Percentiles rank a stretch among this genome's conserved stretches.
phyloP scores from a whole-genome alignment of 2,113 vertebrate genomes.

The cattle (Bos taurus) region ARS-UCD2.0 NC_037340.1:3966501-3967000 shows the following conservation, averaged over 20 bases:
- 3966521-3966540: constrained; percentile 24
- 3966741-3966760: constrained; percentile 84
- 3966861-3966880: constrained; percentile 84
- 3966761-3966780: constrained; percentile 78
- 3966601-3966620: constrained; percentile 30
- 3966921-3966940: constrained; percentile 60
- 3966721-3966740: constrained; percentile 82
- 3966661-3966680: constrained; percentile 62
- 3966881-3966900: constrained; percentile 84
- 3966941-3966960: background rate
- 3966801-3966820: constrained; percentile 85
- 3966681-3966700: constrained; percentile 48
- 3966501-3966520: background rate
- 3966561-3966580: background rate
- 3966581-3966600: background rate
- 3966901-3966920: constrained; percentile 80
- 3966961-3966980: constrained; percentile 4
- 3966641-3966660: constrained; percentile 67
- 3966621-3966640: constrained; percentile 49
- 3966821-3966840: constrained; percentile 83
- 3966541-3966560: background rate
- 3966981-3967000: constrained; percentile 37
- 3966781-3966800: constrained; percentile 83
- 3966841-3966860: constrained; percentile 78
- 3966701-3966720: constrained; percentile 69